These are phyloP conservation scores for Drosophila erecta DNA, from an alignment of 1,140 invertebrate species.

Conservation along the genomic window DNA sequence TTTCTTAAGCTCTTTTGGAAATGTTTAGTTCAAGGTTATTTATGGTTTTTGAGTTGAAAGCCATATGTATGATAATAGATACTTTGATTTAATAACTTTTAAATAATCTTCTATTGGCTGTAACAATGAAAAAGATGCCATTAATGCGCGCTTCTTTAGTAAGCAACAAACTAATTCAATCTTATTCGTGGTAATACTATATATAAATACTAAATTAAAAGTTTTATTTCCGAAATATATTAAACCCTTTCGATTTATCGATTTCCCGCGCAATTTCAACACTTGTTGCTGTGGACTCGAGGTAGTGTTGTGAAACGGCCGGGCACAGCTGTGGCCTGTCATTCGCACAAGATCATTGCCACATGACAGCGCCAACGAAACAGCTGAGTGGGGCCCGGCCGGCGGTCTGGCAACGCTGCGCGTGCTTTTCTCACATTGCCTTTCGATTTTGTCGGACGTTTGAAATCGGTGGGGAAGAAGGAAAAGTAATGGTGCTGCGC, in stretches of 20 bases:
- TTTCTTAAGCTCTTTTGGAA: conserved; percentile 24
- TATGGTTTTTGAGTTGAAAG: not conserved
- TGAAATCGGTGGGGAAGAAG: conserved; percentile 29
- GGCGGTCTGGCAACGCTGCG: conserved; percentile 11
- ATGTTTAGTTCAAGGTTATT: not conserved
- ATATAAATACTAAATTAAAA: too few species aligned
- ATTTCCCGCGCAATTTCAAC: conserved; percentile 1
- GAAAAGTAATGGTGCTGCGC: conserved; percentile 19
- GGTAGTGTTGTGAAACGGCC: conserved; percentile 10
- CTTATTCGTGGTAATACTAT: too few species aligned
- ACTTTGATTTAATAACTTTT: not conserved
- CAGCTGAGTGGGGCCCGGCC: conserved; percentile 22
- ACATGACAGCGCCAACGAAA: not conserved
- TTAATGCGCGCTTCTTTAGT: too few species aligned
- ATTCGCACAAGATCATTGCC: not conserved
- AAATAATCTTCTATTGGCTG: too few species aligned
- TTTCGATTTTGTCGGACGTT: conserved; percentile 24
- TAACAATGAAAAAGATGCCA: too few species aligned
- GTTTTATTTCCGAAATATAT: too few species aligned
- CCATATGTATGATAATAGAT: not conserved
- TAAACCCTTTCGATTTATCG: not conserved
- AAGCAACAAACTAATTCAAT: too few species aligned
- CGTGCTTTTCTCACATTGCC: conserved; percentile 18
- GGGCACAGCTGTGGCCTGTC: conserved; percentile 11
- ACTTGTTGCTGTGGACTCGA: conserved; percentile 27